Conservation (phyloP, 2,888 invertebrate species). For the Drosophila fungiperda region DNA sequence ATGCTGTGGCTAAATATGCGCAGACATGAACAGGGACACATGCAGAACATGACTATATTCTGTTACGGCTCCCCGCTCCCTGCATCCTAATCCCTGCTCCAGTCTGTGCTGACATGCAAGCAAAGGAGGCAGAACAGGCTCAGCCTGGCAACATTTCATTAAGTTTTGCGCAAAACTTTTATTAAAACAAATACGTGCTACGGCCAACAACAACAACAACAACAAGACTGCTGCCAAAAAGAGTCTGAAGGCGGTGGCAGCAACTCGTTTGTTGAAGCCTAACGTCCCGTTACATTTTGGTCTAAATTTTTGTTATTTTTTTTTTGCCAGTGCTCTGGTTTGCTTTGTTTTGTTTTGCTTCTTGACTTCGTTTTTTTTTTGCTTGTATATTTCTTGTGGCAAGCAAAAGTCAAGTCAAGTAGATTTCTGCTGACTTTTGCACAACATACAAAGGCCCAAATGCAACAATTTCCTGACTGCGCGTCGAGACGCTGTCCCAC, state of each 20-base stretch:
- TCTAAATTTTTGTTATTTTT: conserved; percentile 38
- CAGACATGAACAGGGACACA: conserved; percentile 48
- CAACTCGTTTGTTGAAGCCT: conserved; percentile 27
- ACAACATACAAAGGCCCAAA: conserved; percentile 70
- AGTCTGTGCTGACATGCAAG: conserved; percentile 42
- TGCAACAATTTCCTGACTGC: conserved; percentile 78
- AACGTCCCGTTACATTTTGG: conserved; percentile 74
- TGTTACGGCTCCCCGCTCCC: not conserved
- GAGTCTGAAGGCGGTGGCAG: conserved; percentile 4
- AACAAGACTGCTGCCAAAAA: too few relatives aligned
- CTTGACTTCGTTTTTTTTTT: conserved; percentile 23
- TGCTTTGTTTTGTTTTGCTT: conserved; percentile 27
- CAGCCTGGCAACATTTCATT: conserved; percentile 76
- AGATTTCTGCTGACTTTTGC: conserved; percentile 77
- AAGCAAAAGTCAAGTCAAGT: conserved; percentile 79
- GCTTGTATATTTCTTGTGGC: conserved; percentile 61
- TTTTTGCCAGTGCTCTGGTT: conserved; percentile 10
- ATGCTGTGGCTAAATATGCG: conserved; percentile 64
- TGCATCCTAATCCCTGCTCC: not conserved
- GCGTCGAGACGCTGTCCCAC: conserved; percentile 27
- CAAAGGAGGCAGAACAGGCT: conserved; percentile 18
- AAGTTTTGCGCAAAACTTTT: conserved; percentile 80
- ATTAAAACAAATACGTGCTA: conserved; percentile 80
- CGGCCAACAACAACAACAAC: conserved; percentile 40
- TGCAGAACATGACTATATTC: conserved; percentile 33